phyloP scores from a whole-genome alignment of 2,797 vertebrate genomes.

The Anguilla marmorata region DNA sequence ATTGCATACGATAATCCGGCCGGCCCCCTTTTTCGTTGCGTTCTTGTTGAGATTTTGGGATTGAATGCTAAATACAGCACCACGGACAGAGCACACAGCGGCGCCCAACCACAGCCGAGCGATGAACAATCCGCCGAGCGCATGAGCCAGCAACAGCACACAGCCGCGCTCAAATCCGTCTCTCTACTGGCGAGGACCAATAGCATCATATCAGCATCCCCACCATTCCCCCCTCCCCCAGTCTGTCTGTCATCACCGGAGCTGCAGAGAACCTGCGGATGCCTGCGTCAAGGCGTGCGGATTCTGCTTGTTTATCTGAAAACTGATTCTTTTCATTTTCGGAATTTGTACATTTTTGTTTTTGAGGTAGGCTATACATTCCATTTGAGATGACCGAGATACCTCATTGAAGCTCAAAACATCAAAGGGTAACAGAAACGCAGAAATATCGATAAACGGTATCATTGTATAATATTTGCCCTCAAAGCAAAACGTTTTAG shows the following conservation, averaged over 20 bases:
- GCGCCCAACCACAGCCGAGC: slow-evolving; percentile 67
- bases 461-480: neutral
- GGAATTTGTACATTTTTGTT: slow-evolving; percentile 26
- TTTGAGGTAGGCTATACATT: slow-evolving; percentile 22
- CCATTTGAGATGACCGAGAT: slow-evolving; percentile 48
- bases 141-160: slow-evolving; percentile 51
- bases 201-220: slow-evolving; percentile 70
- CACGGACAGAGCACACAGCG: slow-evolving; percentile 63
- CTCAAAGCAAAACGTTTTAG: neutral
- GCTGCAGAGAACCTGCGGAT: slow-evolving; percentile 66
- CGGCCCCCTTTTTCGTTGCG: neutral
- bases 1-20: neutral
- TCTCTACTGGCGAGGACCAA: slow-evolving; percentile 66
- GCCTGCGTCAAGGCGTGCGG: slow-evolving; percentile 64
- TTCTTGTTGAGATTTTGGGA: slow-evolving; percentile 24
- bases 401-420: slow-evolving; percentile 48
- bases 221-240: slow-evolving; percentile 52
- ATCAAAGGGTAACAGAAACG: slow-evolving; percentile 47
- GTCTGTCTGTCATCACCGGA: slow-evolving; percentile 61
- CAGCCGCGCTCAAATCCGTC: slow-evolving; percentile 56
- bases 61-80: slow-evolving; percentile 54
- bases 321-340: slow-evolving; percentile 42
- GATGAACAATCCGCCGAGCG: slow-evolving; percentile 52
- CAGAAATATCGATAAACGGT: slow-evolving; percentile 38
- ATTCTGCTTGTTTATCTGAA: slow-evolving; percentile 43